Evolutionary conservation across 2,113 vertebrate species (phyloP).

Genomic region (Ameiurus melas): DNA sequence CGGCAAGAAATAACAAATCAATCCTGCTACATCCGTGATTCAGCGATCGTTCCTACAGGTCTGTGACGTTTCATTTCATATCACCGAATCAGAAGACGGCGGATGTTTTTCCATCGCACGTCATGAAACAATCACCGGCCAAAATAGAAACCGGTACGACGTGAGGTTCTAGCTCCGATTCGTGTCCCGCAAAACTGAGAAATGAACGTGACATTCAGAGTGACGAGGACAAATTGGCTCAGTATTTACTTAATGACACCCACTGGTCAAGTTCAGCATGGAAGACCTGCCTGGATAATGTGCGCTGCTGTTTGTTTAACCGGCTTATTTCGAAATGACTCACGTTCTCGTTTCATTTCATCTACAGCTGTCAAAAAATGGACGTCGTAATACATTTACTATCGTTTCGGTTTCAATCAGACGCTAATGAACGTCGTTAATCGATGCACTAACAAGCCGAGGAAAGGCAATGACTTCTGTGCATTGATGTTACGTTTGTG

Average conservation of each 20-base stretch:
- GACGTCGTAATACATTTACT: no score
- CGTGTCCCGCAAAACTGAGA: neutral
- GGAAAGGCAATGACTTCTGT: no score
- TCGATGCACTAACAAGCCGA: no score
- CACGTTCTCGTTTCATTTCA: neutral
- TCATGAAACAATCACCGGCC: neutral
- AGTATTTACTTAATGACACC: neutral
- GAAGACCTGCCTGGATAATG: neutral
- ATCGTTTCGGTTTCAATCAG: no score
- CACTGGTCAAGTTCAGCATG: neutral
- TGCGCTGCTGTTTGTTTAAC: neutral
- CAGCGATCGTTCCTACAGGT: neutral
- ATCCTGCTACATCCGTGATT: neutral
- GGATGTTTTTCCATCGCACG: neutral
- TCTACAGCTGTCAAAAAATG: neutral
- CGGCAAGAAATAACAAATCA: slow-evolving; percentile 8
- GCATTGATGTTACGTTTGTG: no score
- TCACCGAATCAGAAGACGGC: neutral
- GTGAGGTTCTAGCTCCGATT: no score
- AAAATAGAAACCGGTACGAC: neutral
- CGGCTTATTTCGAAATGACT: neutral
- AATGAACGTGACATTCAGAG: neutral
- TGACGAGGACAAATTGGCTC: neutral
- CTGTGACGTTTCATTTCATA: neutral
- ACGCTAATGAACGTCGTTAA: no score